A percentile compares a stretch with the other conserved stretches of the same genome.
phyloP scores from a whole-genome alignment of 1,140 invertebrate genomes.

The Wiebesia pumilae region DNA sequence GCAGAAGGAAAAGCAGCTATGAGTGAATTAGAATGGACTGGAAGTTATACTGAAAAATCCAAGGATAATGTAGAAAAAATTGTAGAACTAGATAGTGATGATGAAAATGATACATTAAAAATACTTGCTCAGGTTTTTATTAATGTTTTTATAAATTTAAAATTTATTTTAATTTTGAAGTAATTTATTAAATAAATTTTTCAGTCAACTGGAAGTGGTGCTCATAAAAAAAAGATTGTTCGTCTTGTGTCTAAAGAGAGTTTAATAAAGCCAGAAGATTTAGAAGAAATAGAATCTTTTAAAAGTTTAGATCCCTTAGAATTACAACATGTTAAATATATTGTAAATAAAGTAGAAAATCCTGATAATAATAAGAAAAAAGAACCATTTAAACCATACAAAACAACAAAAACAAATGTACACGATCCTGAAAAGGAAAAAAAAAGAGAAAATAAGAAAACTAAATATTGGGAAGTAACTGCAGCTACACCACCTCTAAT shows the following conservation, averaged over 20 bases:
- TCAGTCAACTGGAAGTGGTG: conserved; percentile 73
- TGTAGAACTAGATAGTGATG: conserved; percentile 79
- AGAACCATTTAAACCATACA: conserved; percentile 78
- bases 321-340: conserved; percentile 76
- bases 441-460: conserved; percentile 75
- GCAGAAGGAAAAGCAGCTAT: conserved; percentile 76
- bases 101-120: conserved; percentile 80
- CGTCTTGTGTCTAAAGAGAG: conserved; percentile 74
- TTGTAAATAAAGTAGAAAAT: conserved; percentile 77
- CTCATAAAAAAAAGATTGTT: conserved; percentile 78
- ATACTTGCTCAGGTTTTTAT: conserved; percentile 78
- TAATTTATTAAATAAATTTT: conserved; percentile 2
- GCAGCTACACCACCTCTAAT: conserved; percentile 79
- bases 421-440: conserved; percentile 80
- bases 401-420: conserved; percentile 79
- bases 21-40: conserved; percentile 82
- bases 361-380: conserved; percentile 64
- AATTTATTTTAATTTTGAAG: conserved; percentile 38
- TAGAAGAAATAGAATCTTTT: conserved; percentile 76
- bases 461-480: conserved; percentile 81
- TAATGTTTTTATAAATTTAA: conserved; percentile 14
- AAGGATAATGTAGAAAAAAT: conserved; percentile 58
- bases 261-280: conserved; percentile 79
- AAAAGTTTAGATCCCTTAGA: conserved; percentile 57
- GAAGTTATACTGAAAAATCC: conserved; percentile 70